Evolutionary conservation across 2,797 vertebrate species (phyloP).

Genomic region (Triplophysa yarkandensis): DNA sequence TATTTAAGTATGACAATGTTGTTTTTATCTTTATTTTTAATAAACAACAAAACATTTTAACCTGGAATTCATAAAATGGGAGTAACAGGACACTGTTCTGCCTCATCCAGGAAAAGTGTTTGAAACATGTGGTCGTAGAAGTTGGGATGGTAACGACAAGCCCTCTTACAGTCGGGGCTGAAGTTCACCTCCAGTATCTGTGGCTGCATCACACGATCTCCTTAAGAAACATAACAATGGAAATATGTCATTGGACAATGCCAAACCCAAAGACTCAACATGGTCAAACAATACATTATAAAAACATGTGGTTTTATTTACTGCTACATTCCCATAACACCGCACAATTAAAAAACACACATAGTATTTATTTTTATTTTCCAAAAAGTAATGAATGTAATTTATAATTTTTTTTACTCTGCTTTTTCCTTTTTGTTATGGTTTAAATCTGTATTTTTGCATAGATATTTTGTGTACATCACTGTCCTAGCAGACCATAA

Average conservation of each 20-base stretch:
- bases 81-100: constrained; percentile 77
- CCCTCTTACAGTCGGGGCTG: constrained; percentile 89
- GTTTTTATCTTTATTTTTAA: constrained; percentile 31
- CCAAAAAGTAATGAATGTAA: too few relatives aligned
- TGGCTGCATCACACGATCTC: constrained; percentile 83
- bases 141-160: constrained; percentile 87
- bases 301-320: too few relatives aligned
- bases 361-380: too few relatives aligned
- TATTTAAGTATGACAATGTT: too few relatives aligned
- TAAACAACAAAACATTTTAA: not conserved
- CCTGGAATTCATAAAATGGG: constrained; percentile 67
- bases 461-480: too few relatives aligned
- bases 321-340: too few relatives aligned
- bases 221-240: constrained; percentile 63
- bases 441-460: too few relatives aligned
- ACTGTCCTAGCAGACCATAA: not conserved
- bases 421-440: too few relatives aligned
- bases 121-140: constrained; percentile 95
- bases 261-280: not conserved
- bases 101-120: constrained; percentile 87
- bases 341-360: too few relatives aligned
- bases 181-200: constrained; percentile 95
- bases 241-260: too few relatives aligned
- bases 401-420: too few relatives aligned
- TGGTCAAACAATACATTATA: too few relatives aligned